Evolutionary conservation across 1,140 invertebrate genomes (phyloP).

Genomic region (Philotrypesis tridentata): DNA sequence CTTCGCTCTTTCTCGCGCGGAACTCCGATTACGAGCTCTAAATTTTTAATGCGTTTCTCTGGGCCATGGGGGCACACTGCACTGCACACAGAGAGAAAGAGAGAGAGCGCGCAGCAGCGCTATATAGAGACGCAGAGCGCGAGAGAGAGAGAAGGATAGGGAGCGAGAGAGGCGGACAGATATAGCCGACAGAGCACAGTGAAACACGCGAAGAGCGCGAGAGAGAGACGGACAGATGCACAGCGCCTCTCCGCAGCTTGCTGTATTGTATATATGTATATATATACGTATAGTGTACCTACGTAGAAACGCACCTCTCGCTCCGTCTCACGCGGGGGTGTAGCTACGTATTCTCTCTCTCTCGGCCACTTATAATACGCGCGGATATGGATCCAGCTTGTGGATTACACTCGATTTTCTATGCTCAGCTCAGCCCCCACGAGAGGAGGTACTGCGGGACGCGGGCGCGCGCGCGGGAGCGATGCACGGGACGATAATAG

Average conservation of each 20-base stretch:
- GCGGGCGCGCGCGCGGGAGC: background rate
- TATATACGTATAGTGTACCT: background rate
- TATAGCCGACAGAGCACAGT: background rate
- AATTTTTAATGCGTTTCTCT: conserved; percentile 48
- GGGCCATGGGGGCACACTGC: conserved; percentile 43
- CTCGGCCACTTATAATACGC: too few species aligned
- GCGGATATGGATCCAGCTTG: background rate
- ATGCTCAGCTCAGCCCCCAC: too few species aligned
- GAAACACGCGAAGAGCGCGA: background rate
- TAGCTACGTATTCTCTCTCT: background rate
- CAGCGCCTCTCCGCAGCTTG: background rate
- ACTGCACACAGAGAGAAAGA: background rate
- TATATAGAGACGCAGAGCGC: conserved; percentile 4
- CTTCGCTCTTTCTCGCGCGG: background rate
- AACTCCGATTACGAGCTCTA: background rate
- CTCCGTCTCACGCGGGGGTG: background rate
- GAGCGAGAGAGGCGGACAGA: background rate
- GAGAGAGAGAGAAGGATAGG: conserved; percentile 1
- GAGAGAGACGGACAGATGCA: background rate
- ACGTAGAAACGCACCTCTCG: background rate
- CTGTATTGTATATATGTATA: background rate
- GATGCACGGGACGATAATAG: background rate
- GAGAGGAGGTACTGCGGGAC: too few species aligned
- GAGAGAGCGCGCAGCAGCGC: background rate
- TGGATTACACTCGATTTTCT: background rate